Conservation (phyloP, 2,113 vertebrate species). For the Ptilorrhoa leucosticta region DNA sequence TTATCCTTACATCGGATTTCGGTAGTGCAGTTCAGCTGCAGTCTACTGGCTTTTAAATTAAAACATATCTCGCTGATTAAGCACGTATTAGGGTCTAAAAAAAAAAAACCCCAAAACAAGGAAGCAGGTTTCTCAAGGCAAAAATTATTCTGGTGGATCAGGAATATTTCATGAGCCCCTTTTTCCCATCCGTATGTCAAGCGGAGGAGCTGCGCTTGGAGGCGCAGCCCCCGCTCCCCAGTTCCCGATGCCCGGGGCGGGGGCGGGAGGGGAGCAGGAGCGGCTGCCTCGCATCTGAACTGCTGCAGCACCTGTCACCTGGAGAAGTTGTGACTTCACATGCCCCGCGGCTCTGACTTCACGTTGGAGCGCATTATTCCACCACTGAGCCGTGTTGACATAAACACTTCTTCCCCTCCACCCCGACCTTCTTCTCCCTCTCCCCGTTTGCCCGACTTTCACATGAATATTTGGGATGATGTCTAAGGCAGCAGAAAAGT, state of each 20-base stretch:
- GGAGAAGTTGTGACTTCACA: background rate
- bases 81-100: background rate
- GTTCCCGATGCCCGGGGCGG: background rate
- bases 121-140: background rate
- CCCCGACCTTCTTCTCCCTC: background rate
- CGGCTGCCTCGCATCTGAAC: background rate
- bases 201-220: background rate
- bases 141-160: background rate
- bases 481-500: background rate
- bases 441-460: background rate
- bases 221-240: background rate
- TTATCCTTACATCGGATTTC: background rate
- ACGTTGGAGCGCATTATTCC: background rate
- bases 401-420: background rate
- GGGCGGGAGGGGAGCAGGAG: background rate
- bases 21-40: background rate
- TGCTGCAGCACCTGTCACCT: conserved; percentile 59
- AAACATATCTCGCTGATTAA: conserved; percentile 14
- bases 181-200: background rate
- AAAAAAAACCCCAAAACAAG: background rate
- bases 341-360: background rate
- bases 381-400: background rate
- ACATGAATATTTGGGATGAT: background rate
- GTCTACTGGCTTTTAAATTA: conserved; percentile 43
- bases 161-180: background rate